phyloP scores from a whole-genome alignment of 2,888 invertebrate species.

The Coelinius sp. region DNA sequence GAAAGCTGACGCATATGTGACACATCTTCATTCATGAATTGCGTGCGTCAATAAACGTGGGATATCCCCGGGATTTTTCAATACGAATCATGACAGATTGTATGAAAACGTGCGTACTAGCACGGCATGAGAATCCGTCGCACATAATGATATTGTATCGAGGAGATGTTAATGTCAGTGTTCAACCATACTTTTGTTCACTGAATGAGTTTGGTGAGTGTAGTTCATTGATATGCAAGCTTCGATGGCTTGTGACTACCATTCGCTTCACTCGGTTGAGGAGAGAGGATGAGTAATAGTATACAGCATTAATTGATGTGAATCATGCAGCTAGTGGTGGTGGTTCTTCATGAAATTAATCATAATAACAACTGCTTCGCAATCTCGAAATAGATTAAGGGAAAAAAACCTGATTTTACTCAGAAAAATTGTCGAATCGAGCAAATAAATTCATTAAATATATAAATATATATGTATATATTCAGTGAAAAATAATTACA shows the following conservation, averaged over 20 bases:
- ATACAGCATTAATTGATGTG: neutral
- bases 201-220: neutral
- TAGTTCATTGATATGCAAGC: slow-evolving; percentile 6
- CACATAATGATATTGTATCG: neutral
- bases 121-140: neutral
- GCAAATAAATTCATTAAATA: too few relatives aligned
- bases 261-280: neutral
- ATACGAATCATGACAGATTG: neutral
- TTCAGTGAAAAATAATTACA: neutral
- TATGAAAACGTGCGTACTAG: neutral
- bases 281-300: slow-evolving; percentile 15
- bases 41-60: neutral
- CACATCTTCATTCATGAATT: neutral
- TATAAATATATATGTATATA: too few relatives aligned
- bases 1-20: neutral
- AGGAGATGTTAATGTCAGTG: slow-evolving; percentile 4
- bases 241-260: neutral
- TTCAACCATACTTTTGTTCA: neutral
- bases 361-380: neutral
- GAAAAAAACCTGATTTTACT: neutral
- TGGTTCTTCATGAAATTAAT: neutral
- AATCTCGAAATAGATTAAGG: neutral
- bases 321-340: neutral
- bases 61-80: neutral
- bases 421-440: neutral